Percentiles rank a stretch among this genome's conserved stretches.
Evolutionary conservation across 2,797 vertebrate species (phyloP).

Genomic region (Buceros bicornis): DNA sequence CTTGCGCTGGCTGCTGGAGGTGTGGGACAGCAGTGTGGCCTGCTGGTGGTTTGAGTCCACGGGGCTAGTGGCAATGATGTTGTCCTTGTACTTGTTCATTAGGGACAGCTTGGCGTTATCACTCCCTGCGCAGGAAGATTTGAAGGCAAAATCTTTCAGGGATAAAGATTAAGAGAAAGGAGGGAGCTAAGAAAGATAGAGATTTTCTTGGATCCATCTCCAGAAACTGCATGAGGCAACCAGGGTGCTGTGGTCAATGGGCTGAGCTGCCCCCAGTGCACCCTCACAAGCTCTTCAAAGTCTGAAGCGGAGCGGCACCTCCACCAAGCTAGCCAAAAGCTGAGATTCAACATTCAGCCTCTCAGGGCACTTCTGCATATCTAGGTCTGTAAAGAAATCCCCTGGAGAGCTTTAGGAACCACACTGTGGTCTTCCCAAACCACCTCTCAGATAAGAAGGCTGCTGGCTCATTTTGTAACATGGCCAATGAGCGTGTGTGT

Average conservation of each 20-base stretch:
- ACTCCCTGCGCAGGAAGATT: constrained; percentile 83
- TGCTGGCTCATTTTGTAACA: not conserved
- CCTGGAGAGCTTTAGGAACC: not conserved
- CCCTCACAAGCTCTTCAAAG: not conserved
- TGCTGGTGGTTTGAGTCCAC: constrained; percentile 97
- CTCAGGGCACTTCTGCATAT: not conserved
- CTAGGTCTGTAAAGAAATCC: not conserved
- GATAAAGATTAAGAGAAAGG: not conserved
- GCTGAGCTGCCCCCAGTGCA: rapidly evolving
- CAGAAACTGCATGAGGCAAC: not conserved
- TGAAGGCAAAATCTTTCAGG: constrained; percentile 55
- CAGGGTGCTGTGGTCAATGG: not conserved
- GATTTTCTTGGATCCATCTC: not conserved
- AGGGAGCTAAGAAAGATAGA: not conserved
- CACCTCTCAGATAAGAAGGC: not conserved
- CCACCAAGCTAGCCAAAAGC: not conserved
- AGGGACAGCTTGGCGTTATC: constrained; percentile 96
- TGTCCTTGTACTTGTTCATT: constrained; percentile 99
- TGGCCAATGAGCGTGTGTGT: not conserved
- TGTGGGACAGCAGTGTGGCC: constrained; percentile 93
- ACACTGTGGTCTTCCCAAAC: not conserved
- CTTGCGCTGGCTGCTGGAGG: constrained; percentile 95
- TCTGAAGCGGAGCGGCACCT: not conserved
- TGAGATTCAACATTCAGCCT: not conserved
- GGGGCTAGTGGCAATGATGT: constrained; percentile 96